Evolutionary conservation across 2,113 vertebrate genomes (phyloP), one percentile per base, ranked within the genome.

Genomic region (Nothobranchius kuhntae): DNA sequence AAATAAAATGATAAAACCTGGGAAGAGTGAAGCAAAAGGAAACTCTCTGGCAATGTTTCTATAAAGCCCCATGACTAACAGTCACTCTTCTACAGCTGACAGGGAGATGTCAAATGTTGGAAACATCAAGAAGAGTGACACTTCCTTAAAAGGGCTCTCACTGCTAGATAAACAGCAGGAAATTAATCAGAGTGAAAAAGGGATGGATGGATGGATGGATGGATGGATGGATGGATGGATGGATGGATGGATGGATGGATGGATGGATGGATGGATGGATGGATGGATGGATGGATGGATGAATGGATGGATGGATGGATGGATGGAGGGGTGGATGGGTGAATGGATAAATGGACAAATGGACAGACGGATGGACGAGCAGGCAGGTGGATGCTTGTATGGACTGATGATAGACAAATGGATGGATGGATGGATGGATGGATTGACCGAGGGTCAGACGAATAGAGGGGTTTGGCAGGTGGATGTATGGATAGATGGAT

Each of bases 101-200:
- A 85, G 74, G 72, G 60, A 82, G 65, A 77, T 71, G 65, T 89
- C 77, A 81, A 71, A 80, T 58, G 35, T 42, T 13, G 24, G 48
- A 13, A 42, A 30, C 71, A 84, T 82, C 72, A 74, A 59, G 38
- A 40, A 40, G 38, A 40, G 38, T 40, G 38, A 40, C 38, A 9
- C 38, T 40, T 40, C 38, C 38, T 7, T 40, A 40, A 40, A 40
- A 40, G 38, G 38, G 6, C 38, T 9, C 9, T 40, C 38, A 9
- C 38, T 40, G 38, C 7, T 40, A 40, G 0, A 40, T 40, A 40
- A 40, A 40, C 38, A 40, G 38, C 38, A 40, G 36, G 36, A 38
- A 38, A 38, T 7, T 38, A 7, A 38, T 6, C 36, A 38, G 36
- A 38, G 4, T 38, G 7, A 38, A 38, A 3, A 44, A 73, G 17